phyloP scores from a whole-genome alignment of 2,888 invertebrate species.

The Unio pictorum region DNA sequence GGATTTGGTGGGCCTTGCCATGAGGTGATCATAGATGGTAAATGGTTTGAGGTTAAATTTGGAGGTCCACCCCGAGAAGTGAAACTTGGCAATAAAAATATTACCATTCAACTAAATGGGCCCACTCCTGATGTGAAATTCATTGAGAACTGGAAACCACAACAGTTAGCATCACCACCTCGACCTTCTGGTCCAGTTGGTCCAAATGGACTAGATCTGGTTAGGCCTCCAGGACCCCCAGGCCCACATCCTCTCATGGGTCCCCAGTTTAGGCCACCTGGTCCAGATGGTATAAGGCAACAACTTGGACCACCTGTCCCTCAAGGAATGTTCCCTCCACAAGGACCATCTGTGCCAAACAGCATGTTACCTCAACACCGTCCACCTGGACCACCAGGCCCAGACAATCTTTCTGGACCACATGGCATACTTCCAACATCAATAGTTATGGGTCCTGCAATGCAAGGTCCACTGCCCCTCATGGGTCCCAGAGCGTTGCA shows the following conservation, averaged over 20 bases:
- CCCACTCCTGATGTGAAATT: constrained; percentile 95
- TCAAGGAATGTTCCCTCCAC: constrained; percentile 5
- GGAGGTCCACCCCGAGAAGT: constrained; percentile 89
- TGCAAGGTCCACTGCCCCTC: not conserved
- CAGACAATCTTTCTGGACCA: no score
- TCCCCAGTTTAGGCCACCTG: not conserved
- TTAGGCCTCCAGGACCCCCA: no score
- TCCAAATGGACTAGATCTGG: no score
- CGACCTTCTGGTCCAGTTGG: not conserved
- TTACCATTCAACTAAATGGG: constrained; percentile 84
- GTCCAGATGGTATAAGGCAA: constrained; percentile 1
- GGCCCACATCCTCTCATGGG: no score
- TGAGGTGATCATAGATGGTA: constrained; percentile 69
- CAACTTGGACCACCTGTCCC: constrained; percentile 10
- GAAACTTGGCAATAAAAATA: constrained; percentile 84
- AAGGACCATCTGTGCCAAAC: constrained; percentile 7
- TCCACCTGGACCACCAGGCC: no score
- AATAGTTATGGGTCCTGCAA: no score
- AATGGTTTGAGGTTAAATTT: constrained; percentile 85
- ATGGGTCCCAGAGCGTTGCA: no score
- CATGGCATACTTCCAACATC: no score
- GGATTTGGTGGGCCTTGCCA: constrained; percentile 71
- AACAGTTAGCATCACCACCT: constrained; percentile 2
- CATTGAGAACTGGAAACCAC: constrained; percentile 25
- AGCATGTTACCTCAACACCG: constrained; percentile 8